Base-by-base conservation (phyloP, 2,888 invertebrate genomes). In the Magallana nippona region DNA sequence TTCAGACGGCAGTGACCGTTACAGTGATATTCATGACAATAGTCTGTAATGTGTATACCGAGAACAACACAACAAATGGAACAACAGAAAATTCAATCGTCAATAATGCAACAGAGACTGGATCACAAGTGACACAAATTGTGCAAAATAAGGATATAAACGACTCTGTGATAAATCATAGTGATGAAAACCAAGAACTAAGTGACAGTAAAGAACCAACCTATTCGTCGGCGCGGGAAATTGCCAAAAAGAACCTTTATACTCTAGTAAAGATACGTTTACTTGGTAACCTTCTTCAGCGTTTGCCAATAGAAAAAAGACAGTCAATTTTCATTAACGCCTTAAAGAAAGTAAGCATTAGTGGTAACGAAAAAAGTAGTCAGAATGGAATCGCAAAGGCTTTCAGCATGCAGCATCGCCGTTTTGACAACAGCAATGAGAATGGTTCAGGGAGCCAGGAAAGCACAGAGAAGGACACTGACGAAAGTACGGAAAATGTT, bases 271-370 rank as follows among this genome's bases (percentile, higher is more conserved):
- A 71, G 27, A 71, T 71, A 3, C 71, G 32, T 27, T 27, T 71
- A 71, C 71, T 71, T 5, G 71, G 71, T 15, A 13, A 71, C 32
- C 71, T 71, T 71, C 71, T 71, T 32, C 71, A 71, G 32, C 71
- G 71, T 71, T 32, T 71, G 10, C 71, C 71, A 1, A 32, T 71
- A 2, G 71, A 71, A 71, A 22, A 27, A 71, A 71, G 71, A 32
- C 71, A 71, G 15, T 27, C 32, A 11, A 27, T 71, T 32, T 71
- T 71, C 13, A 71, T 71, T 15, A 32, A 71, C 32, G 71, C 71
- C 11, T 27, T 71, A 22, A 71, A 71, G 15, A 22, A 71, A 27
- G 32, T 71, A 13, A 71, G 71, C 15, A 71, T 15, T 5, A 32
- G 32, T 32, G 22, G 27, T 22, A 71, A 71, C 2, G 27, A 71